A percentile compares a stretch with the other conserved stretches of the same genome.
Evolutionary conservation across 2,797 vertebrate species (phyloP).

Genomic region (Coregonus ussuriensis): DNA sequence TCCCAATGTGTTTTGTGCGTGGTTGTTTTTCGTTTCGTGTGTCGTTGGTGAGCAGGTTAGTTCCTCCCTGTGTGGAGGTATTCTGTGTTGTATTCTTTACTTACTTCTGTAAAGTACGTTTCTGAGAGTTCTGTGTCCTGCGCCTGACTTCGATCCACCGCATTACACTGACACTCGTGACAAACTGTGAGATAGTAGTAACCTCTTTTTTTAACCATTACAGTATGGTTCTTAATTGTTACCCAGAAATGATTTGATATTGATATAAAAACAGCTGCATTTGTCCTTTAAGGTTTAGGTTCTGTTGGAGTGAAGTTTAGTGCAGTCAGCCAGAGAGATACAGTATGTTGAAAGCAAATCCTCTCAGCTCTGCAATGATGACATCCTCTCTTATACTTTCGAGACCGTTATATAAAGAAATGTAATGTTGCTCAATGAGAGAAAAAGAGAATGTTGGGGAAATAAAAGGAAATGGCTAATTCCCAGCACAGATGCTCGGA

Average conservation of each 20-base stretch:
- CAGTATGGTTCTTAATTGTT: too few species aligned
- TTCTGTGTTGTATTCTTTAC: too few species aligned
- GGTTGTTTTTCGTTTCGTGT: too few species aligned
- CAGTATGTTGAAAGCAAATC: conserved; percentile 65
- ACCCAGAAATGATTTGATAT: neutral
- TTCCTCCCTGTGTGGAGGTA: too few species aligned
- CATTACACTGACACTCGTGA: too few species aligned
- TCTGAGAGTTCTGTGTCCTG: too few species aligned
- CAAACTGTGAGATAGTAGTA: too few species aligned
- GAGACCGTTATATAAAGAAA: conserved; percentile 34
- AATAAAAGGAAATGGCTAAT: conserved; percentile 50
- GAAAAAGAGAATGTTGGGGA: conserved; percentile 38
- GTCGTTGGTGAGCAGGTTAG: too few species aligned
- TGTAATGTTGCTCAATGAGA: conserved; percentile 33
- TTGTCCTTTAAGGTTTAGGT: conserved; percentile 43
- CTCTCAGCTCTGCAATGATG: conserved; percentile 44
- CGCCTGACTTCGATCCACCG: too few species aligned
- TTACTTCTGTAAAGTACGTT: too few species aligned
- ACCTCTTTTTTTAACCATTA: too few species aligned
- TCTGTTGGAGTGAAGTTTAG: conserved; percentile 58
- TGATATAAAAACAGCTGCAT: neutral
- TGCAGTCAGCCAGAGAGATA: conserved; percentile 48
- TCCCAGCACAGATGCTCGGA: conserved; percentile 35
- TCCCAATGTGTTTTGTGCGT: too few species aligned
- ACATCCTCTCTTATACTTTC: conserved; percentile 41